Evolutionary conservation across 2,113 vertebrate species (phyloP).

Genomic region (Periophthalmus modestus): DNA sequence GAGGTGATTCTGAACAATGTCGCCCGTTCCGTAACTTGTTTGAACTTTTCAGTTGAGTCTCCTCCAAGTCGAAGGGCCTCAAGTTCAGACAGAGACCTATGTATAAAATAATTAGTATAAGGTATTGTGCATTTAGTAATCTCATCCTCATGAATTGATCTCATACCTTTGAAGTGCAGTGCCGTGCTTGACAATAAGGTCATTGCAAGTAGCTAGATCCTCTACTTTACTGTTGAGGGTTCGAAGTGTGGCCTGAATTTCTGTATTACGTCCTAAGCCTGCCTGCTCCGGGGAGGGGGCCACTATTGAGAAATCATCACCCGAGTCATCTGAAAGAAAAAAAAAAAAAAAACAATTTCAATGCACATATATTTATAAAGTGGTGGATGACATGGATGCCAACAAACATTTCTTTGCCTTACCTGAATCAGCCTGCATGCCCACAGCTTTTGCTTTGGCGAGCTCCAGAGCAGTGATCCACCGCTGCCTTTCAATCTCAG

Average conservation of each 20-base stretch:
- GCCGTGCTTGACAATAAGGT: conserved; percentile 96
- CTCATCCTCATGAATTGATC: background rate
- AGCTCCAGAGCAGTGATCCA: conserved; percentile 96
- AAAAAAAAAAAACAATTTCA: background rate
- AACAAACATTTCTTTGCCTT: conserved; percentile 25
- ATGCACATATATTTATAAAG: background rate
- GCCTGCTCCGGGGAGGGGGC: conserved; percentile 73
- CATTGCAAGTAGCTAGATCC: conserved; percentile 94
- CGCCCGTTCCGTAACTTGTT: conserved; percentile 93
- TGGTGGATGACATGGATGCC: background rate
- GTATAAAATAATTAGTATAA: background rate
- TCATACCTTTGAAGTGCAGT: conserved; percentile 88
- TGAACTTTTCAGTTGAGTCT: conserved; percentile 90
- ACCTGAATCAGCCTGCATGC: conserved; percentile 95
- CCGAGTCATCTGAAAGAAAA: conserved; percentile 85
- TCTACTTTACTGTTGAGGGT: conserved; percentile 92
- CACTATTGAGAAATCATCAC: conserved; percentile 83
- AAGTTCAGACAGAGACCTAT: conserved; percentile 90
- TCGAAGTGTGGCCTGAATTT: conserved; percentile 90
- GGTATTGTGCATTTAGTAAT: background rate
- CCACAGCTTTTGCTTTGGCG: conserved; percentile 93
- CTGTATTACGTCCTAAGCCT: conserved; percentile 81
- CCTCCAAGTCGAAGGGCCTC: conserved; percentile 84
- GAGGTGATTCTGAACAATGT: conserved; percentile 97
- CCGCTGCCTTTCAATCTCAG: conserved; percentile 92